Percentiles rank a stretch among this genome's conserved stretches.
Evolutionary conservation across 2,888 invertebrate genomes (phyloP).

Genomic region (Drosophila anomalata): DNA sequence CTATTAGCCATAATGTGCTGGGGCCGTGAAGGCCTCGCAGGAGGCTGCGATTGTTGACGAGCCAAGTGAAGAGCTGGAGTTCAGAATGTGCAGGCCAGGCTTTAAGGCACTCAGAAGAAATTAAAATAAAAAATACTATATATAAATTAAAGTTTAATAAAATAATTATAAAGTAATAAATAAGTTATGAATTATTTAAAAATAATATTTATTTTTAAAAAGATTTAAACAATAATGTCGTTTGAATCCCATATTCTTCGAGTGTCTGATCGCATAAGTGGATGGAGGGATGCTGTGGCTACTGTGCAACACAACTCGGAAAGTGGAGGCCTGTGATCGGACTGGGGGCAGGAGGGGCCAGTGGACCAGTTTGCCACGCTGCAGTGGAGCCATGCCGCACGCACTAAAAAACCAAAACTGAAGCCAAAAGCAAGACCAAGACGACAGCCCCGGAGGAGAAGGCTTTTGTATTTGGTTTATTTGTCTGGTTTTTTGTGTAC

Average conservation of each 20-base stretch:
- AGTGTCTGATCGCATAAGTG: slow-evolving; percentile 22
- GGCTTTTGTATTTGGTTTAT: slow-evolving; percentile 70
- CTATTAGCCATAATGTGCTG: slow-evolving; percentile 70
- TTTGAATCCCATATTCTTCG: neutral
- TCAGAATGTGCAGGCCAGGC: slow-evolving; percentile 16
- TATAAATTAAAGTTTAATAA: neutral
- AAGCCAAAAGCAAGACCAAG: slow-evolving; percentile 31
- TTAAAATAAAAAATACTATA: neutral
- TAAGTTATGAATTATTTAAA: neutral
- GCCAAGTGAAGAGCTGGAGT: slow-evolving; percentile 26
- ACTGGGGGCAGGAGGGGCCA: neutral
- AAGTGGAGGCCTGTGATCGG: neutral
- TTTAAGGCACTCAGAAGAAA: neutral
- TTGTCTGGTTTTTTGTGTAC: slow-evolving; percentile 65
- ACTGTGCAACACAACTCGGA: slow-evolving; percentile 47
- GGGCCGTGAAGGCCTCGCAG: slow-evolving; percentile 47
- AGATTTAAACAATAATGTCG: neutral
- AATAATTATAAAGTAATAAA: neutral
- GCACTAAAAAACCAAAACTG: slow-evolving; percentile 70
- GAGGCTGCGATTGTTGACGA: slow-evolving; percentile 29
- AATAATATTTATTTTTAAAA: neutral
- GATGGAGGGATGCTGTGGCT: slow-evolving; percentile 42
- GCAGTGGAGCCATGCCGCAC: slow-evolving; percentile 69
- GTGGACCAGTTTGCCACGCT: slow-evolving; percentile 63
- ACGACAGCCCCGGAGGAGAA: slow-evolving; percentile 49